Evolutionary conservation across 2,113 vertebrate genomes (phyloP).

Genomic region (Micronycteris hirsuta): DNA sequence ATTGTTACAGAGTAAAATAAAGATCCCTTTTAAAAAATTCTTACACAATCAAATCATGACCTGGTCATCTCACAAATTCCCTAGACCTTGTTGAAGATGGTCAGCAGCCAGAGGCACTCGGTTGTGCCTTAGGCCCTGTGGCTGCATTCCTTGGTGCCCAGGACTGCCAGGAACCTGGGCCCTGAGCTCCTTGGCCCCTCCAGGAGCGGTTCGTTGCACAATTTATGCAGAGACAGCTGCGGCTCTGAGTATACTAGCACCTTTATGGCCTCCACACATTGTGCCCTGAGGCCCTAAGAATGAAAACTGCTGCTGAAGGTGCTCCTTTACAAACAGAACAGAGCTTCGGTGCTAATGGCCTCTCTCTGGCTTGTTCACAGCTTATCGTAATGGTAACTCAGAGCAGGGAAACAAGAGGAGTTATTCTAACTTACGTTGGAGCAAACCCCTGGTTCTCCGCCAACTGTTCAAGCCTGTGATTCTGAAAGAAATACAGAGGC

Average conservation of each 20-base stretch:
- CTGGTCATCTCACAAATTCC: neutral
- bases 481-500: neutral
- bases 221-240: no score
- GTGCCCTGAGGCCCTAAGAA: neutral
- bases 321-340: neutral
- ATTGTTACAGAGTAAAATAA: neutral
- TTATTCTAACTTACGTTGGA: neutral
- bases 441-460: neutral
- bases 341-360: neutral
- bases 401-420: neutral
- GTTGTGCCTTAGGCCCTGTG: rapidly evolving
- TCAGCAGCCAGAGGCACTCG: neutral
- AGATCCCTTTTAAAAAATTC: neutral
- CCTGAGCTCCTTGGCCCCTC: neutral
- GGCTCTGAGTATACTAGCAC: no score
- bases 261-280: no score
- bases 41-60: neutral
- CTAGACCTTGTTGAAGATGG: neutral
- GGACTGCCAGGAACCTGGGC: neutral
- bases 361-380: neutral
- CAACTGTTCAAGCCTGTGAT: neutral
- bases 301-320: neutral
- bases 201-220: neutral
- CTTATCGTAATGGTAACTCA: neutral
- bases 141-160: neutral